Conservation (phyloP, 2,888 invertebrate genomes). For the Perdita meconis region DNA sequence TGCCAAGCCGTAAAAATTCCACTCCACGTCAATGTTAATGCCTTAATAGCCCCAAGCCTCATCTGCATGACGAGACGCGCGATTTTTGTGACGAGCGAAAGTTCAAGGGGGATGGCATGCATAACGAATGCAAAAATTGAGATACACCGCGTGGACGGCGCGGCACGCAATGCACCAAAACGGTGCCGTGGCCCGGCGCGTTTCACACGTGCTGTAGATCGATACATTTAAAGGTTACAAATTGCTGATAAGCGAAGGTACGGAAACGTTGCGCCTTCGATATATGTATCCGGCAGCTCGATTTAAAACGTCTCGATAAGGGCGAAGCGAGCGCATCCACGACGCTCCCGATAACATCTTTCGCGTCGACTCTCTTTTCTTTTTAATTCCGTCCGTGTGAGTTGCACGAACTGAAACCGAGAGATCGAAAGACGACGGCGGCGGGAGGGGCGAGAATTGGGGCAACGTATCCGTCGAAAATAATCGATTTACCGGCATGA, state of each 20-base stretch:
- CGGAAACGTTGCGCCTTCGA: conserved; percentile 7
- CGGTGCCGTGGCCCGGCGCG: conserved; percentile 27
- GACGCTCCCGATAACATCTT: conserved; percentile 16
- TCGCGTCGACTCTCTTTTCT: neutral
- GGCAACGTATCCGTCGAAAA: conserved; percentile 35
- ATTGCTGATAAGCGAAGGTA: conserved; percentile 37
- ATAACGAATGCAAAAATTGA: conserved; percentile 53
- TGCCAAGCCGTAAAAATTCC: too few species aligned
- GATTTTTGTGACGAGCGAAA: conserved; percentile 10
- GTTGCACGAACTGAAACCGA: neutral
- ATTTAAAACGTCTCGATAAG: conserved; percentile 11
- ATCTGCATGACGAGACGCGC: neutral
- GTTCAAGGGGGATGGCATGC: conserved; percentile 38
- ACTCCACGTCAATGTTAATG: neutral
- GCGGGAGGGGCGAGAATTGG: conserved; percentile 20
- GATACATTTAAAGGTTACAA: conserved; percentile 52
- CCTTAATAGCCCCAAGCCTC: neutral
- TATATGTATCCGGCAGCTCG: conserved; percentile 20
- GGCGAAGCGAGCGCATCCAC: conserved; percentile 20
- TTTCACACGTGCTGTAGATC: conserved; percentile 52
- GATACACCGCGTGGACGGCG: conserved; percentile 40
- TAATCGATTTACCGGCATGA: conserved; percentile 89
- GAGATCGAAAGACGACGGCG: conserved; percentile 9
- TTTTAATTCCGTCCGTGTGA: conserved; percentile 3
- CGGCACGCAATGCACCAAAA: conserved; percentile 58